Evolutionary conservation across 2,113 vertebrate genomes (phyloP), one percentile per base, ranked within the genome.

Genomic region (Corapipo altera): DNA sequence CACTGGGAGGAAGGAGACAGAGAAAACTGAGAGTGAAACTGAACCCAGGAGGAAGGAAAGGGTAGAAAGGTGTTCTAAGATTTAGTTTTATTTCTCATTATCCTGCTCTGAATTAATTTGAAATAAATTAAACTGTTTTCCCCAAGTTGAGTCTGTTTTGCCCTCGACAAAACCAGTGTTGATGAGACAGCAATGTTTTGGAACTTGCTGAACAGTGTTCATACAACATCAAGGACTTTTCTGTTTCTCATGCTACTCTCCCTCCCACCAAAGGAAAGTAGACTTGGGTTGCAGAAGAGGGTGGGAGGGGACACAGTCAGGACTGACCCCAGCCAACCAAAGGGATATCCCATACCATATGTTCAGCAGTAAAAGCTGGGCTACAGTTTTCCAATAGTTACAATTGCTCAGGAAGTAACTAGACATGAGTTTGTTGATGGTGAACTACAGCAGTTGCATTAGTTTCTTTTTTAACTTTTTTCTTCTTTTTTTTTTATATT

Each of bases 381-480:
- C 16, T 1, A 58, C 7, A 28, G 5, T 17, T 66, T 72, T 33
- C 21, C 39, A 15, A 3, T 8, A 12, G 32, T 55, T 61, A 17
- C 20, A 11, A 54, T 81, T 74, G 23, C 14, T 64, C 19, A 54
- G 35, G 28, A 65, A 78, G 15, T 64, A 37, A 35, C 39, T 22
- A 17, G 30, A 7, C 4, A n/a, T 37, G 12, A 51, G 5, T 16
- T 49, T 41, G 11, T 4, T n/a, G 17, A 3, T 32, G 17, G 6
- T 65, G 18, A 85, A 16, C 12, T 65, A 32, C 17, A 32, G 17
- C 9, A 71, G 32, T 85, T 75, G 7, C 7, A 48, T 18, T 33
- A 35, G 9, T 1, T 21, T 8, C 24, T 35, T 41, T 11, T 32
- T 7, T 4, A 5, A n/a, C n/a, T n/a, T n/a, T n/a, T n/a, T 12